Evolutionary conservation across 2,113 vertebrate genomes (phyloP), one percentile per base, ranked within the genome.

Genomic region (Rhinopomastus cyanomelas): DNA sequence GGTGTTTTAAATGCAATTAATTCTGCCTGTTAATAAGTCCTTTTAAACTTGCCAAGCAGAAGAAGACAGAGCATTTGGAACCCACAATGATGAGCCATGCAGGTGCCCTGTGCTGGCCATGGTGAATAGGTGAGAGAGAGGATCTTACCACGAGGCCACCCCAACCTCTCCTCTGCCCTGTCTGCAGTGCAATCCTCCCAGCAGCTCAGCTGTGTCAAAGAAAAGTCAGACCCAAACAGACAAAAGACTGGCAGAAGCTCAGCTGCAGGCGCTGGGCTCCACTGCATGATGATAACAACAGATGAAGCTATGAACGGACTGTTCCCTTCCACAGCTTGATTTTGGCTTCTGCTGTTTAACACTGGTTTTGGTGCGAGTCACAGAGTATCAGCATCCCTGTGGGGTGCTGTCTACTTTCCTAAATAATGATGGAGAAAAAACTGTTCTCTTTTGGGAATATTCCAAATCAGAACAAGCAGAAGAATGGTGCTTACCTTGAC

Each of bases 1-100:
- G 74, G 7, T 62, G 73, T 78, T 95, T 79, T 84, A 90, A 81
- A 94, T 77, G 77, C 25, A 84, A 95, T 93, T 84, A 91, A 69
- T 52, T 62, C 69, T 85, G 62, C 51, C 37, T 69, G 34, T 36
- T 95, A 84, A 88, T 79, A 48, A 84, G 18, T 51, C 37, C 34
- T 59, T 59, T 72, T 69, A 72, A n/a, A 84, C 23, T 20, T 81
- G 61, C 73, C 80, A 83, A 94, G 49, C 6, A 20, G 42, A 90
- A 32, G 51, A 87, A 1, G 13, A 23, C 74, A 36, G 57, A 74
- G 68, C 4, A 1, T 75, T 56, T 68, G 42, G 7, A 79, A 55
- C 32, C 36, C 34, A 34, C 53, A 39, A 1, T 3, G 44, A 53
- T 9, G 52, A 37, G 53, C 59, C 10, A 6, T 1, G 19, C 20